A percentile compares a stretch with the other conserved stretches of the same genome.
Evolutionary conservation across 2,797 vertebrate species (phyloP).

Genomic region (Anolis apletophallus): DNA sequence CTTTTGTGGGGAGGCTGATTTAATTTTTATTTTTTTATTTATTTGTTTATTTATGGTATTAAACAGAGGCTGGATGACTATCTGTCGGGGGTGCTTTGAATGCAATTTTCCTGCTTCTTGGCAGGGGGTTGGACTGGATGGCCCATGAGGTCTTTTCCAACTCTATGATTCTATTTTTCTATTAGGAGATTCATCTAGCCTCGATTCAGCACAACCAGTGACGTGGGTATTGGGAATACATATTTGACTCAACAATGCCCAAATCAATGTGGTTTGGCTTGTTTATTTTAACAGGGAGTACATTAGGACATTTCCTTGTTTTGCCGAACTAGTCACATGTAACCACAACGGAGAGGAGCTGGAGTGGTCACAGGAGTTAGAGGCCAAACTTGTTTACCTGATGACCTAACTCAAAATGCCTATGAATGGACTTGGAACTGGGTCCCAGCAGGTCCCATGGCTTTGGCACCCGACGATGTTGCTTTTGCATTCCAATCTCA

Average conservation of each 20-base stretch:
- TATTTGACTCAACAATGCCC: neutral
- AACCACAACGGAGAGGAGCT: neutral
- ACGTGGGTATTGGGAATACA: neutral
- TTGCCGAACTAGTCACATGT: neutral
- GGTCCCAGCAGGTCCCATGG: neutral
- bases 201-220: neutral
- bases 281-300: neutral
- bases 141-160: too few relatives aligned
- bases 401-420: neutral
- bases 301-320: neutral
- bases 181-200: neutral
- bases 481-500: conserved; percentile 5
- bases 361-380: neutral
- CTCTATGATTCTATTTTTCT: too few relatives aligned
- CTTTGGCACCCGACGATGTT: conserved; percentile 1
- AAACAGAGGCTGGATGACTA: too few relatives aligned
- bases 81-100: too few relatives aligned
- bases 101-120: too few relatives aligned
- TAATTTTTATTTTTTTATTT: too few relatives aligned
- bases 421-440: neutral
- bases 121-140: too few relatives aligned
- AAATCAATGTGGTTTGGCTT: too few relatives aligned
- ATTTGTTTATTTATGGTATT: too few relatives aligned
- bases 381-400: neutral
- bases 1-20: too few relatives aligned